These are phyloP conservation scores for Lepetodrilus schrolli DNA, from an alignment of 2,888 invertebrate genomes.

Conservation along the genomic window DNA sequence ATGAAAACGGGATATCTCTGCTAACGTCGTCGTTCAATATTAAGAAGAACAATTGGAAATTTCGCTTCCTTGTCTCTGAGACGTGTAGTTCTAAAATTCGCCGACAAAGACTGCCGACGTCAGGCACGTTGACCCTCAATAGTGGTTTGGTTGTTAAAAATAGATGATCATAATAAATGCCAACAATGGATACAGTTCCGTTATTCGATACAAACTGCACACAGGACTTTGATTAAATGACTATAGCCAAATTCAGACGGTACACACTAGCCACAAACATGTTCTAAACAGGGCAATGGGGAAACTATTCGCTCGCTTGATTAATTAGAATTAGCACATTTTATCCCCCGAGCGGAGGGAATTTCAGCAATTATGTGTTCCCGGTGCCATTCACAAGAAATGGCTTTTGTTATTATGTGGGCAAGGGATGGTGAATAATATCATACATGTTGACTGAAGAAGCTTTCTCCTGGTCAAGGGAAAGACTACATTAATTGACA, in stretches of 20 bases:
- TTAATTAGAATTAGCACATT: constrained; percentile 27
- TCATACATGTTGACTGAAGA: constrained; percentile 19
- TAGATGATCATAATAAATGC: constrained; percentile 29
- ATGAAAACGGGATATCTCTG: constrained; percentile 17
- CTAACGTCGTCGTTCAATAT: not conserved
- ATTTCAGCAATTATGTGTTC: not conserved
- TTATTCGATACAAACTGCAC: constrained; percentile 8
- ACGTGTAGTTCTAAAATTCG: not conserved
- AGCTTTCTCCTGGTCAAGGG: not conserved
- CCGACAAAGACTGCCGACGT: constrained; percentile 14
- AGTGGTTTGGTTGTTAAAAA: constrained; percentile 29
- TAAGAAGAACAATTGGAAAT: constrained; percentile 20
- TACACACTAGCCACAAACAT: not conserved
- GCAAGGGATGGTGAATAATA: not conserved
- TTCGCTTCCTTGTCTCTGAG: not conserved
- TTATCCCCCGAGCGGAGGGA: constrained; percentile 21
- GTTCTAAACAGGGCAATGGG: no score
- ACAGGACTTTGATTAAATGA: constrained; percentile 15
- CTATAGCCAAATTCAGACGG: not conserved
- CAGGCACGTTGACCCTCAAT: not conserved
- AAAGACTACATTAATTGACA: not conserved
- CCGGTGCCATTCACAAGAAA: not conserved
- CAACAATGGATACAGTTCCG: constrained; percentile 5
- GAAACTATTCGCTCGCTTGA: not conserved
- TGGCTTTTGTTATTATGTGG: not conserved